Percentiles rank a stretch among this genome's conserved stretches.
Conservation (phyloP, 2,797 vertebrate genomes). For the Todus mexicanus region DNA sequence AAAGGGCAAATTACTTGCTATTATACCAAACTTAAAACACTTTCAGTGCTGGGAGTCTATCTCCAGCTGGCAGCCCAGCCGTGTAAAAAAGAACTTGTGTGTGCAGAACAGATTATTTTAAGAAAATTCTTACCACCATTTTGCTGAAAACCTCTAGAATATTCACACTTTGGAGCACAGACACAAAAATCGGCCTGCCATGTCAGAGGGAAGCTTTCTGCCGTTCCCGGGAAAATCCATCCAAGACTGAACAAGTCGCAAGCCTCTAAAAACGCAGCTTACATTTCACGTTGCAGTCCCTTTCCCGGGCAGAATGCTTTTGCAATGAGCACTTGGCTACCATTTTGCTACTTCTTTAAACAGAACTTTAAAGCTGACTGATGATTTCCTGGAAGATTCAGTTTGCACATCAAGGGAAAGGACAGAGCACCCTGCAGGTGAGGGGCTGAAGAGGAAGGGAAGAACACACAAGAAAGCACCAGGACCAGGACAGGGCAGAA, state of each 20-base stretch:
- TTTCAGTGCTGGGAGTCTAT: neutral
- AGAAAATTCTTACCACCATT: neutral
- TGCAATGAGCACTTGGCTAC: too few species aligned
- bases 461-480: fast-evolving
- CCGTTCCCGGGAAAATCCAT: neutral
- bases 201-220: neutral
- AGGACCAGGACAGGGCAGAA: neutral
- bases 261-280: neutral
- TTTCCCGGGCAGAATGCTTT: neutral
- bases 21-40: neutral
- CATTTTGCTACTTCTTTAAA: neutral
- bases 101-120: neutral
- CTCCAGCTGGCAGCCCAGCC: neutral
- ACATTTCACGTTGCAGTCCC: fast-evolving
- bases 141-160: neutral
- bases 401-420: neutral
- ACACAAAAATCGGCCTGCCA: neutral
- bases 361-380: neutral
- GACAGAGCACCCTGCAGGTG: neutral
- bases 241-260: neutral
- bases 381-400: neutral
- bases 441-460: neutral
- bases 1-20: neutral
- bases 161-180: neutral
- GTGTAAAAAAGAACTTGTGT: neutral